Evolutionary conservation across 2,797 vertebrate genomes (phyloP), one percentile per base, ranked within the genome.

Genomic region (Hoplostethus atlanticus): DNA sequence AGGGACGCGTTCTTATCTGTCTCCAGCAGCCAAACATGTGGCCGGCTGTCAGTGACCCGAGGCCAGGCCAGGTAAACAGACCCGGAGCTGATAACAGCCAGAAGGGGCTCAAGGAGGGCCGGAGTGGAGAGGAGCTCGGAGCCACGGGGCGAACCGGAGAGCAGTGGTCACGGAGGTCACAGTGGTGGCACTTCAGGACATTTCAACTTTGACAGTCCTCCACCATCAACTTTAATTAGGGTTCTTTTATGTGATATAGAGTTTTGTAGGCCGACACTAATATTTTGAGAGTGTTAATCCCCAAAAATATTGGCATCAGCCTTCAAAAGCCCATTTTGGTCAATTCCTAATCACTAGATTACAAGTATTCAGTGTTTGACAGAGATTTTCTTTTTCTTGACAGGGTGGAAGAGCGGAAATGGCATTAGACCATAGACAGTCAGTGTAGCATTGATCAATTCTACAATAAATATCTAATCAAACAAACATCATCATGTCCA

Each of bases 1-100:
- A 92, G 91, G 94, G 94, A 93, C 79, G 86, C 91, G 58, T 44
- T 60, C 84, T 94, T 94, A 96, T 95, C 95, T 94, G 91, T 93
- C 92, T 94, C 92, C 90, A 78, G 86, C 90, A 80, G 85, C 88
- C 79, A 91, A 91, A 87, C 93, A 89, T 73, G 85, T 59, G 71
- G 72, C 87, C 76, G 73, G 86, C 89, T 88, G 87, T 85, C 85
- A 81, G 77, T 92, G 93, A 92, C 94, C 93, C 34, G 72, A 82
- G 83, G 87, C 85, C 57, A 30, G 60, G 53, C 7, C 65, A 89
- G 91, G 94, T 94, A 95, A 95, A 95, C 94, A 95, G 77, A 90
- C 85, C 85, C 82, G 73, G 51, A 58, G 84, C 86, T 89, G 90
- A 92, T 93, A 93, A 79, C 79, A 84, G 88, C 50, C 68, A 70